Evolutionary conservation across 1,140 invertebrate species (phyloP).

Genomic region (Spodoptera frugiperda): DNA sequence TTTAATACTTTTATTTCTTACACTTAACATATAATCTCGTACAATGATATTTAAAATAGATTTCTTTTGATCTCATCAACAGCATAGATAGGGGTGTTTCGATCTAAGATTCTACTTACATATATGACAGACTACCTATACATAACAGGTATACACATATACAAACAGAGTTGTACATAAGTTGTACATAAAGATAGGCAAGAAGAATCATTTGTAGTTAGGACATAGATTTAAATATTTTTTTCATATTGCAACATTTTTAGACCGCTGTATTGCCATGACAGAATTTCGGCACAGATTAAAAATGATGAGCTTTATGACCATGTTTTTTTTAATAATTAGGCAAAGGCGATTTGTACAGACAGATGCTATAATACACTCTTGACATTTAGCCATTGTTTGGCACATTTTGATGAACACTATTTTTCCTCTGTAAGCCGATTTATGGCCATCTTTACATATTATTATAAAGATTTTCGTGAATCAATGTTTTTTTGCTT

Average conservation of each 20-base stretch:
- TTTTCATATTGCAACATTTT: not conserved
- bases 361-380: slow-evolving; percentile 44
- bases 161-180: slow-evolving; percentile 28
- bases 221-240: not conserved
- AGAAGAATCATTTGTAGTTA: slow-evolving; percentile 1
- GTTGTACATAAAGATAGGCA: slow-evolving; percentile 15
- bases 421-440: slow-evolving; percentile 51
- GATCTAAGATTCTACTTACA: slow-evolving; percentile 53
- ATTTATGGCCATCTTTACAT: slow-evolving; percentile 39
- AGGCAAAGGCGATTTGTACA: slow-evolving; percentile 41
- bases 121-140: slow-evolving; percentile 52
- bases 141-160: slow-evolving; percentile 39
- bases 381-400: slow-evolving; percentile 64
- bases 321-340: slow-evolving; percentile 7
- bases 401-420: slow-evolving; percentile 74
- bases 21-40: slow-evolving; percentile 81
- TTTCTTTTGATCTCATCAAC: slow-evolving; percentile 76
- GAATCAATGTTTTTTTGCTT: no score
- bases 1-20: slow-evolving; percentile 75
- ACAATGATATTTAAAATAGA: slow-evolving; percentile 85
- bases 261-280: slow-evolving; percentile 2
- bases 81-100: slow-evolving; percentile 61
- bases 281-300: not conserved
- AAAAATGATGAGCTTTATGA: not conserved
- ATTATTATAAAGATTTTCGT: not conserved